Percentiles rank a stretch among this genome's conserved stretches.
Conservation (phyloP, 2,797 vertebrate genomes). For the Enoplosus armatus region DNA sequence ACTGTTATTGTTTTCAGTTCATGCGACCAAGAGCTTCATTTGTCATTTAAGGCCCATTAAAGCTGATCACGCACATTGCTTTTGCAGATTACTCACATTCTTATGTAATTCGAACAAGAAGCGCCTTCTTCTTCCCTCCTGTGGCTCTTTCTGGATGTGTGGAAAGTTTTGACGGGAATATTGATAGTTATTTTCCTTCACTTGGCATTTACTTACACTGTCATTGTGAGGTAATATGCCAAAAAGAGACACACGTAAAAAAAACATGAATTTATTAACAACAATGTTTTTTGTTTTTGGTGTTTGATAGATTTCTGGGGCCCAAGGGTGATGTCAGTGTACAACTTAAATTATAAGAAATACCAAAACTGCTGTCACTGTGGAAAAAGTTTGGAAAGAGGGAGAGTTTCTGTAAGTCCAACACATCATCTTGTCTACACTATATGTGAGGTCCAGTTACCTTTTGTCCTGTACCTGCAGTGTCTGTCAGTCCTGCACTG, state of each 20-base stretch:
- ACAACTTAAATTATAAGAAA: neutral
- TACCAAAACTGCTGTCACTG: conserved; percentile 11
- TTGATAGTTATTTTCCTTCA: conserved; percentile 27
- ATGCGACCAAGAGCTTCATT: conserved; percentile 40
- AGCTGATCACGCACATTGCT: conserved; percentile 46
- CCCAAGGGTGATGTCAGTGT: neutral
- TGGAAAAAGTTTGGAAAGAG: conserved; percentile 27
- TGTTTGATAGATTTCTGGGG: conserved; percentile 12
- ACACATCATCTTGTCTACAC: conserved; percentile 26
- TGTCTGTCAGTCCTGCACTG: conserved; percentile 37
- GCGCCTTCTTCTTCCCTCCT: conserved; percentile 22
- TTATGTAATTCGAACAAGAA: conserved; percentile 54
- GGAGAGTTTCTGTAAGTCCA: conserved; percentile 17
- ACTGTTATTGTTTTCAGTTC: conserved; percentile 57
- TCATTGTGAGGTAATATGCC: neutral
- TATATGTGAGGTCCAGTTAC: conserved; percentile 29
- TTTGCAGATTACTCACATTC: conserved; percentile 40
- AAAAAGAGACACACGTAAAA: neutral
- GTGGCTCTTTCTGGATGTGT: conserved; percentile 11
- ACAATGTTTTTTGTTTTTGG: neutral
- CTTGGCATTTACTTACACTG: conserved; percentile 8
- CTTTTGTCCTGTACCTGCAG: conserved; percentile 50
- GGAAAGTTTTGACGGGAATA: conserved; percentile 46
- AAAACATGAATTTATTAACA: conserved; percentile 13
- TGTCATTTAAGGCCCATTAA: conserved; percentile 47